Base-by-base conservation (phyloP, 2,797 vertebrate genomes). In the Platyrinchus mystaceus region DNA sequence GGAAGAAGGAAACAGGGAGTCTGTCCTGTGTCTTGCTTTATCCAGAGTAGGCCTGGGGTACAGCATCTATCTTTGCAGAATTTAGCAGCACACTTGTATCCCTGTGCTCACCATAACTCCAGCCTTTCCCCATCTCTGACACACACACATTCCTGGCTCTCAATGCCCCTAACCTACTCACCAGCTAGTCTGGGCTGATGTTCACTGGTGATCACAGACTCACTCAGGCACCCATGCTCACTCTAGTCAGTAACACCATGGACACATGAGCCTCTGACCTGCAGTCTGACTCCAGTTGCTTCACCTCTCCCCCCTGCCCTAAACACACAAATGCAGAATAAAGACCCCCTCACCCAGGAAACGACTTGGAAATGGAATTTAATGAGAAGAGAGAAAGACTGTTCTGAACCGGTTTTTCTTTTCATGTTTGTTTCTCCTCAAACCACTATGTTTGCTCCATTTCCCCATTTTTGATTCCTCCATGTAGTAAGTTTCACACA, bases 181-280 rank as follows among this genome's bases (percentile, higher is more conserved):
- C 28, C 0, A 0, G 10, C 22, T 34, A 16, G 6, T 21, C 37
- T 67, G 28, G n/a, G 0, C 0, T 26, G 52, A 67, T 22, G 13
- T 7, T 49, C 0, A 0, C 47, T 37, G 71, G 8, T 0, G 2
- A 47, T 19, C 34, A 30, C 2, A 5, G 46, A 26, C 70, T 91
- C 53, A 4, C 36, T 34, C 58, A 34, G 0, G 0, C 22, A 21
- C 13, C 30, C n/a, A 36, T 12, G 12, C 16, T 26, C 46, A 21
- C 12, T 28, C n/a, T 8, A 6, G 30, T n/a, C 1, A 0, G 8
- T 53, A 41, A 41, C 36, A 47, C 23, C 41, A 59, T 0, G 0
- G 39, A 60, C 32, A 49, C 8, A 2, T 2, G 10, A 60, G 46
- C 20, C 46, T 47, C 34, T 30, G 34, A 43, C 39, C 23, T 43